Conservation (phyloP, 2,113 vertebrate genomes). For the Malurus melanocephalus region DNA sequence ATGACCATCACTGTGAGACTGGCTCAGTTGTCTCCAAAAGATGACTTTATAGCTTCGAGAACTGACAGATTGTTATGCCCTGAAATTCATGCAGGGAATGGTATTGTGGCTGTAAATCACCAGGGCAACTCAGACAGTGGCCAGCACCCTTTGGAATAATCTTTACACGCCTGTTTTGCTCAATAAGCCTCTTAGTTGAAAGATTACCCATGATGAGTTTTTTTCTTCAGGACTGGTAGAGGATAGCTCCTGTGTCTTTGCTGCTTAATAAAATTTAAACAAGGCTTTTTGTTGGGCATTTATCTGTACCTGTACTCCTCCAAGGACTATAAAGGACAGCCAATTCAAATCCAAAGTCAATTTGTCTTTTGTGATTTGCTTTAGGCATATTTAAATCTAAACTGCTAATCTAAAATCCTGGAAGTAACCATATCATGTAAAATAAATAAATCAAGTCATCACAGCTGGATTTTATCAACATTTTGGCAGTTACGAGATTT, state of each 20-base stretch:
- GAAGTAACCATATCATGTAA: background rate
- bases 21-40: background rate
- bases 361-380: constrained; percentile 3
- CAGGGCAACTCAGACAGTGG: background rate
- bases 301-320: background rate
- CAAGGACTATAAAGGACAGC: constrained; percentile 14
- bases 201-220: background rate
- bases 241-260: background rate
- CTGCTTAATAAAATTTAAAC: constrained; percentile 14
- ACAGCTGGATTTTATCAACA: background rate
- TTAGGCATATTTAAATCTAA: background rate
- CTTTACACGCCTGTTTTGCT: constrained; percentile 19
- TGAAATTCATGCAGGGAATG: background rate
- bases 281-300: background rate
- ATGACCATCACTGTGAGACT: background rate
- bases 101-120: constrained; percentile 33
- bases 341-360: constrained; percentile 11
- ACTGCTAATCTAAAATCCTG: constrained; percentile 2
- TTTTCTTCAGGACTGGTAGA: background rate
- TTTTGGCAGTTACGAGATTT: background rate
- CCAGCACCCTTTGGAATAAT: background rate
- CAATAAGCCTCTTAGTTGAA: constrained; percentile 39
- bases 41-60: constrained; percentile 14
- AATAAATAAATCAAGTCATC: background rate
- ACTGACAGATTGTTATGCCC: background rate